Evolutionary conservation across 2,888 invertebrate genomes (phyloP).

Genomic region (Lagria hirta): DNA sequence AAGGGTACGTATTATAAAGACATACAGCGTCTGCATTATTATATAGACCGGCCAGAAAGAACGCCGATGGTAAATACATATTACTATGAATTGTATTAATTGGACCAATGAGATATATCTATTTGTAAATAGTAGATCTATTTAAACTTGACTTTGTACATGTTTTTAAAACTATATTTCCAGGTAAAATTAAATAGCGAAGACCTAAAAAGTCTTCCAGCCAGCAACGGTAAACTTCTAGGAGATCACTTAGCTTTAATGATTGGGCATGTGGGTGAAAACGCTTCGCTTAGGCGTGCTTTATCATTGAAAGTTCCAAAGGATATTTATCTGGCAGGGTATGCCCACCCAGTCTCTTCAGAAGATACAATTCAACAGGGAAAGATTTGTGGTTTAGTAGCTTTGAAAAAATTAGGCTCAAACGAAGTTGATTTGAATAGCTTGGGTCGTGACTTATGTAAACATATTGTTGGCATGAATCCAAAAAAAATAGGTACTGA

Average conservation of each 20-base stretch:
- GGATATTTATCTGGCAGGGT: slow-evolving; percentile 64
- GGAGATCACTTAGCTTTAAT: slow-evolving; percentile 80
- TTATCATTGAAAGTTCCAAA: slow-evolving; percentile 68
- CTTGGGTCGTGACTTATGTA: slow-evolving; percentile 78
- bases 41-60: too few species aligned
- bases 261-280: slow-evolving; percentile 90
- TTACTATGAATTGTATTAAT: too few species aligned
- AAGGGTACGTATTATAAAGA: too few species aligned
- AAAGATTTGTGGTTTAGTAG: slow-evolving; percentile 83
- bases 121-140: too few species aligned
- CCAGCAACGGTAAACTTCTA: slow-evolving; percentile 68
- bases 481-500: slow-evolving; percentile 71
- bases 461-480: slow-evolving; percentile 90
- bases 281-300: slow-evolving; percentile 78
- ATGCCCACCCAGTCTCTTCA: slow-evolving; percentile 73
- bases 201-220: slow-evolving; percentile 64
- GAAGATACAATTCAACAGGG: slow-evolving; percentile 63
- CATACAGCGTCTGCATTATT: too few species aligned
- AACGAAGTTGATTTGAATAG: slow-evolving; percentile 44
- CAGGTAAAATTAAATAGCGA: slow-evolving; percentile 68
- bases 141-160: too few species aligned
- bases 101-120: too few species aligned
- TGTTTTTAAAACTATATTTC: too few species aligned
- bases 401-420: slow-evolving; percentile 59
- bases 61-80: too few species aligned